Evolutionary conservation across 2,797 vertebrate species (phyloP), one percentile per base, ranked within the genome.

Genomic region (Myiotriccus ornatus): DNA sequence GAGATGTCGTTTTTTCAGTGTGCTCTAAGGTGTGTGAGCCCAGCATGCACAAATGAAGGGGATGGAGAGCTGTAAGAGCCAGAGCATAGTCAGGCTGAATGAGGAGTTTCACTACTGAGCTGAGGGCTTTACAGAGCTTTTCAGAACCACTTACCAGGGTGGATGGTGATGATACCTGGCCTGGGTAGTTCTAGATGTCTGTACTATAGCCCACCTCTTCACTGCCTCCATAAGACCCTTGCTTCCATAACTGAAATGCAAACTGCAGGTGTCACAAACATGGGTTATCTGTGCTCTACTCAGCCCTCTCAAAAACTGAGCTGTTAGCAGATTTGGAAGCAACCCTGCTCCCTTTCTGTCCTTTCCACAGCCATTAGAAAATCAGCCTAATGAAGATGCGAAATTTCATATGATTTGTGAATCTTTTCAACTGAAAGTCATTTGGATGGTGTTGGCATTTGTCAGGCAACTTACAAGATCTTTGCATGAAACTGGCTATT

Each of bases 401-500:
- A 65, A 88, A 83, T 78, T 84, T 60, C 9, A 2, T 52, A 19
- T 57, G 47, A 63, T n/a, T 55, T 44, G 18, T 62, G 71, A 85
- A 34, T 81, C 27, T 84, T 67, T 84, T 65, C 2, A 56, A 39
- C 14, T 41, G 21, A 27, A 90, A 90, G 12, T 19, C 14, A 15
- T 62, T 86, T 84, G 50, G 35, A 67, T 37, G 39, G 14, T 46
- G 49, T 84, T 1, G 2, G 20, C 22, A 18, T 65, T 92, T 93
- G 49, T 39, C 60, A 63, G 52, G 59, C 43, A 90, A 53, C 27
- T 73, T 71, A 43, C 0, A 41, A 43, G 44, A n/a, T 39, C 85
- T 94, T 95, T 68, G 49, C 53, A 60, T 86, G 82, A 83, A 84
- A 76, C 34, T 49, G 62, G 28, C 59, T 84, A 88, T 89, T 84